These are phyloP conservation scores for Drosophila elegans DNA, from an alignment of 1,140 invertebrate species.

Conservation along the genomic window DNA sequence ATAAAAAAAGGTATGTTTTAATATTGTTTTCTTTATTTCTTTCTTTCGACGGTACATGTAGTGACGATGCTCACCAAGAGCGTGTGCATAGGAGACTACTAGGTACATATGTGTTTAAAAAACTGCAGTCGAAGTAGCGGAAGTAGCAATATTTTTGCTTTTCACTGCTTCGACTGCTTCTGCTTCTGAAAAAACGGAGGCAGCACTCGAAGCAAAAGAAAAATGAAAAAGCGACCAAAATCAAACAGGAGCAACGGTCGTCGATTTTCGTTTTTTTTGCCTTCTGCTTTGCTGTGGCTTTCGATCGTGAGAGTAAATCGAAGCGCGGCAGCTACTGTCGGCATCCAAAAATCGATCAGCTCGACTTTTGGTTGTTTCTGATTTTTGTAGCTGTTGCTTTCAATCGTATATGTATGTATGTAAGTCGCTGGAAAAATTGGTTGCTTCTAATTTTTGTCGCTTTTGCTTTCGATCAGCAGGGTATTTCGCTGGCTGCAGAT, in stretches of 20 bases:
- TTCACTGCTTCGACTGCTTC: not conserved
- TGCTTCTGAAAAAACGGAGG: not conserved
- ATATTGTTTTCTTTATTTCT: too few species aligned
- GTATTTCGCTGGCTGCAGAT: too few species aligned
- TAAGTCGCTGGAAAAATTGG: too few species aligned
- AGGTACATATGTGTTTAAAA: too few species aligned
- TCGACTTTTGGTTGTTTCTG: not conserved
- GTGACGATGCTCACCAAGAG: too few species aligned
- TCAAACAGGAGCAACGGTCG: not conserved
- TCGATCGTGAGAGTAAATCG: not conserved
- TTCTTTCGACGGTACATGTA: too few species aligned
- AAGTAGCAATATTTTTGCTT: not conserved
- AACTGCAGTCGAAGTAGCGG: not conserved
- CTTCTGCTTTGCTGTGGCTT: not conserved
- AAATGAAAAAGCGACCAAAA: not conserved
- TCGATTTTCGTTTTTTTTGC: not conserved
- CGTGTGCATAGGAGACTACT: too few species aligned
- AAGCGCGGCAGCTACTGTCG: too few species aligned
- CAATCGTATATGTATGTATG: not conserved
- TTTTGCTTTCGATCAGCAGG: too few species aligned
- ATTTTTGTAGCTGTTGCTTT: not conserved
- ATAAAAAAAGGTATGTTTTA: too few species aligned
- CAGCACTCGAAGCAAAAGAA: not conserved
- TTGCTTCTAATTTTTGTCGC: too few species aligned
- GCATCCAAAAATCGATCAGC: not conserved